These are phyloP conservation scores for Augochlora pura DNA, from an alignment of 1,140 invertebrate genomes.

Conservation along the genomic window DNA sequence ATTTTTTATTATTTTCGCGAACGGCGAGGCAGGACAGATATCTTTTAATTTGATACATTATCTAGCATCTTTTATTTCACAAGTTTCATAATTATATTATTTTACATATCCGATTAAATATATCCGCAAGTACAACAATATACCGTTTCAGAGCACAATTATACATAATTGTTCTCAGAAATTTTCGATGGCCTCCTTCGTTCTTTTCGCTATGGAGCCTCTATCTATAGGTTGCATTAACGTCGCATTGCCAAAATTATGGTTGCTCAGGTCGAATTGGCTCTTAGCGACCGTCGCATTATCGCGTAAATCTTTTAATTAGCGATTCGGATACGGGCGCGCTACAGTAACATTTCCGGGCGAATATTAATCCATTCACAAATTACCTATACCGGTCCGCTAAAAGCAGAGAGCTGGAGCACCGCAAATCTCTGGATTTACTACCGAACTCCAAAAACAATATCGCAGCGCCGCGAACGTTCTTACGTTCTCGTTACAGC, in stretches of 20 bases:
- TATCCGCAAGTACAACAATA: background rate
- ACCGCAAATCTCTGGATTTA: slow-evolving; percentile 28
- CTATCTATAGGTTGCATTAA: slow-evolving; percentile 37
- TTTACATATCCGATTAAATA: background rate
- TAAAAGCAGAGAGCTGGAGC: slow-evolving; percentile 4
- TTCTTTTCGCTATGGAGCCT: background rate
- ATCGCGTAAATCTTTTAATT: slow-evolving; percentile 65
- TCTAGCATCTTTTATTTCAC: background rate
- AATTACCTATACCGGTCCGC: slow-evolving; percentile 16
- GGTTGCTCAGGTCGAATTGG: slow-evolving; percentile 7
- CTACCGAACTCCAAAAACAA: slow-evolving; percentile 1
- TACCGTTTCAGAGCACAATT: background rate
- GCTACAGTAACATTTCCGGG: slow-evolving; percentile 50
- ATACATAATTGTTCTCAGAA: background rate
- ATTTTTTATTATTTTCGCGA: too few relatives aligned
- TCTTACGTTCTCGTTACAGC: background rate
- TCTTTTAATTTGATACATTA: background rate
- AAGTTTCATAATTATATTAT: background rate
- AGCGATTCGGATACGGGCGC: slow-evolving; percentile 46
- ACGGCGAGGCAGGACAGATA: background rate
- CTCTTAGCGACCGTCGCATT: slow-evolving; percentile 42
- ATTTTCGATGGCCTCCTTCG: background rate
- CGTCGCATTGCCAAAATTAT: slow-evolving; percentile 57
- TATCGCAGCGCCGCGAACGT: background rate
- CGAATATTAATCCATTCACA: slow-evolving; percentile 56